Base-by-base conservation (phyloP, 2,797 vertebrate species). In the Peromyscus aztecus region DNA sequence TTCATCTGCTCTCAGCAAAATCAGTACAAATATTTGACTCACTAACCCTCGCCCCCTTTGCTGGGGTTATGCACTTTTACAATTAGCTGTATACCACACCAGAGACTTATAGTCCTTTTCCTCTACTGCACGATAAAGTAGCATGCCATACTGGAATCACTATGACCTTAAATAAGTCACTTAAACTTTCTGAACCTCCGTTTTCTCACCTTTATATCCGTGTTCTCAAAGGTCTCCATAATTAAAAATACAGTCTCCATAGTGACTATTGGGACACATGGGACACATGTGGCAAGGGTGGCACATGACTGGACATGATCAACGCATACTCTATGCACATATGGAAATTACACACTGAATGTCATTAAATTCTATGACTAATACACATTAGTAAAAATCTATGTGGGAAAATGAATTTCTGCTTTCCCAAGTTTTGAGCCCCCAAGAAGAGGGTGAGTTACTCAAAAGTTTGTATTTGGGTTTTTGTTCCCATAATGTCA, bases 401-500 rank as follows among this genome's bases (percentile, higher is more conserved):
- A 63, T 59, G 37, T 75, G 17, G 13, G 34, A 85, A 85, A 89
- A 46, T 46, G 21, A 4, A 9, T 76, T 46, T 76, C 29, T 34
- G 46, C 11, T 77, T 89, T 40, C 21, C 6, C 82, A 92, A 57
- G 16, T 77, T 27, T 76, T 81, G 7, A 84, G 29, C 78, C 31
- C 85, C 84, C 57, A 91, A 93, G 59, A 89, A 91, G 46, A 94
- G 11, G n/a, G 9, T 16, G 89, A 78, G 31, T 86, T 85, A 75
- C 23, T 94, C 52, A 84, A 75, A 57, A 61, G 6, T 63, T 95
- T 95, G 14, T 92, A 88, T 61, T 96, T 87, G 90, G 83, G 17
- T 13, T 90, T 93, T 96, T 86, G 89, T 65, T 23, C 40, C 49
- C 76, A 3, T 81, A 89, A 94, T 19, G 81, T 73, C 46, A 82